Evolutionary conservation across 2,113 vertebrate species (phyloP).

Genomic region (Onychostruthus taczanowskii): DNA sequence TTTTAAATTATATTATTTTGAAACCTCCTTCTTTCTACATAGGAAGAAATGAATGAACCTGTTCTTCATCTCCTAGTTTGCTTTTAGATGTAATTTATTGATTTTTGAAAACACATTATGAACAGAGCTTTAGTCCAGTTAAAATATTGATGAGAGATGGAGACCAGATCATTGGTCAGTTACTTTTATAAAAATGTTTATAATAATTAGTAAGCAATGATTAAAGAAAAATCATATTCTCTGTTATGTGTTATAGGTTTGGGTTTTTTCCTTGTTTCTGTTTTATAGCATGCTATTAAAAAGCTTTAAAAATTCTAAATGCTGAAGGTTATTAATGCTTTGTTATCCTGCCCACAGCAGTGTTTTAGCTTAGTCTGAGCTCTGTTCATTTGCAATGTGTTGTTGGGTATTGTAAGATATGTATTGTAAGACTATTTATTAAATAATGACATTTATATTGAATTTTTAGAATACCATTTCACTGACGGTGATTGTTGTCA

Average conservation of each 20-base stretch:
- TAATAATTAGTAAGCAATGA: not conserved
- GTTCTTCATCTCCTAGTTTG: not conserved
- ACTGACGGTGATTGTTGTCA: not conserved
- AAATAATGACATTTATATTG: not conserved
- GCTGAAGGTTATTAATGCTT: not conserved
- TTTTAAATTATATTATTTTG: not conserved
- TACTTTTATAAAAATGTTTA: not conserved
- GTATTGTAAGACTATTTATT: not conserved
- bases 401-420: not conserved
- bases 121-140: not conserved
- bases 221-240: not conserved
- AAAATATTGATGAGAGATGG: not conserved
- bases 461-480: not conserved
- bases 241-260: accelerated
- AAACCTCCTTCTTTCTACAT: not conserved
- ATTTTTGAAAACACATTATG: not conserved
- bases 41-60: not conserved
- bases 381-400: not conserved
- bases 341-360: not conserved
- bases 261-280: not conserved
- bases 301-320: not conserved
- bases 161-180: not conserved
- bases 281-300: not conserved
- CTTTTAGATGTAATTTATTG: not conserved
- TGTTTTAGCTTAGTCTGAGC: not conserved